phyloP scores from a whole-genome alignment of 2,113 vertebrate species.

The Empidonax alnorum region DNA sequence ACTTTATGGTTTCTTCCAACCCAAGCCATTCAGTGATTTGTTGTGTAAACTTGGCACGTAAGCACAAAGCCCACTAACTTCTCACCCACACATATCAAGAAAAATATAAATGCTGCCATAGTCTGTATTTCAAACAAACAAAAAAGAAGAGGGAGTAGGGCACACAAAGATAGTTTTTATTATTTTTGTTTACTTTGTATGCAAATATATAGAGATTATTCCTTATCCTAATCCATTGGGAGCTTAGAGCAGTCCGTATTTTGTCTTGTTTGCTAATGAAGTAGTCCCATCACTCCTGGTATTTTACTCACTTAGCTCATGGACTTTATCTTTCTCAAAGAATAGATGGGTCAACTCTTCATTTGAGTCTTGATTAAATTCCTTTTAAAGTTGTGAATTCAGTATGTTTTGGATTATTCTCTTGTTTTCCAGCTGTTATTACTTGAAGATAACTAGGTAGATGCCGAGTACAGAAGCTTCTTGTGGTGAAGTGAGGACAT shows the following conservation, averaged over 20 bases:
- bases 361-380: not conserved
- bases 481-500: not conserved
- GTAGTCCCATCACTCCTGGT: not conserved
- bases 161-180: not conserved
- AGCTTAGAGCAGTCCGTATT: not conserved
- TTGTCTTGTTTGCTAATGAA: not conserved
- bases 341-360: not conserved
- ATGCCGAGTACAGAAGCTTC: not conserved
- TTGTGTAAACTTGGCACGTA: not conserved
- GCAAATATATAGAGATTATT: not conserved
- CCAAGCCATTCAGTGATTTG: not conserved
- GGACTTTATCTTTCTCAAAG: not conserved
- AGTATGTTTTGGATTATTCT: not conserved
- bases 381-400: not conserved
- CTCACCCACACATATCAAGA: not conserved
- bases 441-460: not conserved
- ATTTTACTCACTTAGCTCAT: not conserved
- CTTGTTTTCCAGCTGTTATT: not conserved
- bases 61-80: not conserved
- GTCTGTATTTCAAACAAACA: not conserved
- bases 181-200: not conserved
- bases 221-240: not conserved
- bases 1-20: not conserved
- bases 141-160: accelerated
- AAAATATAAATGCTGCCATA: not conserved